phyloP scores from a whole-genome alignment of 64 coral and sea anemone species.

The Actinia tenebrosa region DNA sequence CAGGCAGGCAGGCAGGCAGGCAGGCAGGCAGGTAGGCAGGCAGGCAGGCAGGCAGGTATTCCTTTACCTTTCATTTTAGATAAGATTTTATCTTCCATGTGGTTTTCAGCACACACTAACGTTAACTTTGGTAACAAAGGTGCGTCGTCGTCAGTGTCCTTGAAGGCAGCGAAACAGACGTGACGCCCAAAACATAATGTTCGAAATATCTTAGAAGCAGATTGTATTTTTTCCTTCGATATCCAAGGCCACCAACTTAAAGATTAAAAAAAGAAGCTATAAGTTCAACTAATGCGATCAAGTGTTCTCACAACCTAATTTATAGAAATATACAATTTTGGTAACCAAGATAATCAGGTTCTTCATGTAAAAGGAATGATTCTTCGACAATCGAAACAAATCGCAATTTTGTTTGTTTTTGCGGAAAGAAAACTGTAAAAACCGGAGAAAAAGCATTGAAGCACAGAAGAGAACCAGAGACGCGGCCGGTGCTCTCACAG shows the following conservation, averaged over 20 bases:
- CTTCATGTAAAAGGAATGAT: too few relatives aligned
- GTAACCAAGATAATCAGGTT: too few relatives aligned
- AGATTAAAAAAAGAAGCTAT: not conserved
- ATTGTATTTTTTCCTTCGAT: not conserved
- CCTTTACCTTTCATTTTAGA: not conserved
- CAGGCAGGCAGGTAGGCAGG: too few relatives aligned
- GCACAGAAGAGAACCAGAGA: too few relatives aligned
- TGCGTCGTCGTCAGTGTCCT: not conserved
- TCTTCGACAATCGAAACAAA: too few relatives aligned
- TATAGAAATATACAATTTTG: too few relatives aligned
- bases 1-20: too few relatives aligned
- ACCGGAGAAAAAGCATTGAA: too few relatives aligned
- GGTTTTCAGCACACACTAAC: not conserved
- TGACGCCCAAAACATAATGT: not conserved
- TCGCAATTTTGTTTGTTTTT: too few relatives aligned
- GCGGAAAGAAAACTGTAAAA: too few relatives aligned
- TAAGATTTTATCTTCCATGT: not conserved
- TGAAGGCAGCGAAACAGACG: not conserved
- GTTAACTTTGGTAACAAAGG: not conserved
- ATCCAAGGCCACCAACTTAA: not conserved
- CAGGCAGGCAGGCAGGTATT: too few relatives aligned
- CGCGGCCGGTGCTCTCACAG: too few relatives aligned
- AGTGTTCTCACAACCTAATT: not conserved
- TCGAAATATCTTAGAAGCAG: not conserved
- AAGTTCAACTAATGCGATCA: not conserved